Conservation (phyloP, 35 echinoderm and acorn worm genomes). For the Stichopus chloronotus region DNA sequence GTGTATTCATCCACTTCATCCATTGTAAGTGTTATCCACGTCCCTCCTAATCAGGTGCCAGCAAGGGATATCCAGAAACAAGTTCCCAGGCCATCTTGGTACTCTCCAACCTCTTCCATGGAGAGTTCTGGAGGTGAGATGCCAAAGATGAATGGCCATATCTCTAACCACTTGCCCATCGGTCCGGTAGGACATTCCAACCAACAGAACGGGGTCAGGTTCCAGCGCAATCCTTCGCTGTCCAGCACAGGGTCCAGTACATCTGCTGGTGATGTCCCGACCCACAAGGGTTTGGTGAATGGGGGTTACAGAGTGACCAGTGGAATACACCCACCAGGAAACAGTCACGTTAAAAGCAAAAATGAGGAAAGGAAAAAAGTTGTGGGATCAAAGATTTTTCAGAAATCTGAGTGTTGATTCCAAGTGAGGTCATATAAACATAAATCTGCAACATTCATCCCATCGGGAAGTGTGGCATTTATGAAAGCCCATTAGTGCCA, state of each 20-base stretch:
- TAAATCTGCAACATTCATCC: too few relatives aligned
- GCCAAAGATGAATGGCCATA: conserved; percentile 38
- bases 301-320: conserved; percentile 38
- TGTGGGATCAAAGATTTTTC: conserved; percentile 50
- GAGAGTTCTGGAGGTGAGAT: conserved; percentile 24
- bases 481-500: too few relatives aligned
- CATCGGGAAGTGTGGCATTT: too few relatives aligned
- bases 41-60: conserved; percentile 47
- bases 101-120: conserved; percentile 43
- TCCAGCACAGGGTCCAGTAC: conserved; percentile 45
- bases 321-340: conserved; percentile 18
- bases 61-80: conserved; percentile 28
- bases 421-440: background rate
- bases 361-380: conserved; percentile 48
- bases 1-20: conserved; percentile 91
- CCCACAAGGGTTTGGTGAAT: conserved; percentile 48
- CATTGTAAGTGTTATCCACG: conserved; percentile 88
- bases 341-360: background rate
- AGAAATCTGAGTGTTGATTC: conserved; percentile 63
- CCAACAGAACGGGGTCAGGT: conserved; percentile 30
- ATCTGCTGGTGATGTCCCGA: conserved; percentile 1
- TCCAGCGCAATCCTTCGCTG: conserved; percentile 47
- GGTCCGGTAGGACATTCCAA: background rate
- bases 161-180: conserved; percentile 25
- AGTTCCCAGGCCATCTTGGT: conserved; percentile 11